Conservation (phyloP, 2,113 vertebrate genomes). For the Syngnathus typhle region DNA sequence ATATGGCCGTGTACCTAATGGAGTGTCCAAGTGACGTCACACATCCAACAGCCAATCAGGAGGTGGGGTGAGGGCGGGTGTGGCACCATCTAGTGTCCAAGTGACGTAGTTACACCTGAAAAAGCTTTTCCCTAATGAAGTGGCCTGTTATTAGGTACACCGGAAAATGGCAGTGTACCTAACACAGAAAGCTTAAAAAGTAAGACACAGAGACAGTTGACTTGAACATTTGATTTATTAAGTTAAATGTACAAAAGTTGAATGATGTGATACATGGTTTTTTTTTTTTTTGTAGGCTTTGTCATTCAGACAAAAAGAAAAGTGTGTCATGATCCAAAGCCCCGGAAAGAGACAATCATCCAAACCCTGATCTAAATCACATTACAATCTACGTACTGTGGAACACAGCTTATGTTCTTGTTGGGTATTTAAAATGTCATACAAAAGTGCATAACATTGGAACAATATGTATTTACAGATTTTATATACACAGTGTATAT, state of each 20-base stretch:
- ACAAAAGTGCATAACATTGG: conserved; percentile 63
- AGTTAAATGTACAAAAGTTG: conserved; percentile 76
- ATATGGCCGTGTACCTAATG: too few species aligned
- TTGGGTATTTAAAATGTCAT: conserved; percentile 44
- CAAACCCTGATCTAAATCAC: conserved; percentile 46
- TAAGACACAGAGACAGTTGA: conserved; percentile 5
- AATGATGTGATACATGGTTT: conserved; percentile 60
- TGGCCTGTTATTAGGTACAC: too few species aligned
- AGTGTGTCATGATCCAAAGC: conserved; percentile 65
- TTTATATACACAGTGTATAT: conserved; percentile 18
- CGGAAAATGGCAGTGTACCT: too few species aligned
- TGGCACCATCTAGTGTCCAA: too few species aligned
- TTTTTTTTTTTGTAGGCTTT: conserved; percentile 49
- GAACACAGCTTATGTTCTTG: conserved; percentile 64
- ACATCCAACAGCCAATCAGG: too few species aligned
- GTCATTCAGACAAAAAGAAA: conserved; percentile 63
- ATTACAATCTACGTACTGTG: conserved; percentile 57
- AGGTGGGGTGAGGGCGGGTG: too few species aligned
- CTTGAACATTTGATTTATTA: conserved; percentile 70
- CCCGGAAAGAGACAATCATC: conserved; percentile 46
- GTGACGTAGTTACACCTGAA: too few species aligned
- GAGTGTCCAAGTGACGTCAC: too few species aligned
- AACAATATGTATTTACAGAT: conserved; percentile 71
- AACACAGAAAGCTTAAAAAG: too few species aligned
- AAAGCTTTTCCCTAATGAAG: too few species aligned